Percentiles rank a stretch among this genome's conserved stretches.
These are phyloP conservation scores for Leuciscus waleckii DNA, from an alignment of 2,797 vertebrate species.

Conservation along the genomic window DNA sequence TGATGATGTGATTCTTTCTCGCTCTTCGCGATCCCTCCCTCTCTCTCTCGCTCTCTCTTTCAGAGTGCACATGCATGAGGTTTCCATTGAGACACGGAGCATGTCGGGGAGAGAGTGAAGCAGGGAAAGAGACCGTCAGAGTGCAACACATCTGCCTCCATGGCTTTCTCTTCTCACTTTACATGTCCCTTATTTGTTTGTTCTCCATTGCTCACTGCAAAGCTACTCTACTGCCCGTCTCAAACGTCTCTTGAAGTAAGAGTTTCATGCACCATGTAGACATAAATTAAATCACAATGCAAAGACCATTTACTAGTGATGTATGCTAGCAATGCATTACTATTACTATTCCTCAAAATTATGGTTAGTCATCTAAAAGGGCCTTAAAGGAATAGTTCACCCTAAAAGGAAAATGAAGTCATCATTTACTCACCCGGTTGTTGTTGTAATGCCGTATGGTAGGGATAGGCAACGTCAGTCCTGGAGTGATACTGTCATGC, in stretches of 20 bases:
- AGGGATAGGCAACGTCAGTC: no score
- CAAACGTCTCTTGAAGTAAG: neutral
- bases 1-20: slow-evolving; percentile 21
- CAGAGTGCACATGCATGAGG: slow-evolving; percentile 73
- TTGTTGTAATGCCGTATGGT: no score
- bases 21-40: slow-evolving; percentile 23
- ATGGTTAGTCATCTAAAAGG: neutral
- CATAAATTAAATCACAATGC: neutral
- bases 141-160: slow-evolving; percentile 31
- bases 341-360: neutral
- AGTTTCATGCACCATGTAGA: neutral
- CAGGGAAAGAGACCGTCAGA: slow-evolving; percentile 12
- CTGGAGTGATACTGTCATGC: no score
- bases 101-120: slow-evolving; percentile 22
- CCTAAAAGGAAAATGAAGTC: no score
- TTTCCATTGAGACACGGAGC: slow-evolving; percentile 69
- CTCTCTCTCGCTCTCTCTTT: slow-evolving; percentile 55
- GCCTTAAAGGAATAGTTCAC: no score
- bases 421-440: no score
- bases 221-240: neutral
- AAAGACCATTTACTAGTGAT: neutral
- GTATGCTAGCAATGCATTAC: neutral
- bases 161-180: neutral
- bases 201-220: slow-evolving; percentile 4
- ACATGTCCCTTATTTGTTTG: neutral